phyloP scores from a whole-genome alignment of 2,797 vertebrate species.

The Anguilla obscura region DNA sequence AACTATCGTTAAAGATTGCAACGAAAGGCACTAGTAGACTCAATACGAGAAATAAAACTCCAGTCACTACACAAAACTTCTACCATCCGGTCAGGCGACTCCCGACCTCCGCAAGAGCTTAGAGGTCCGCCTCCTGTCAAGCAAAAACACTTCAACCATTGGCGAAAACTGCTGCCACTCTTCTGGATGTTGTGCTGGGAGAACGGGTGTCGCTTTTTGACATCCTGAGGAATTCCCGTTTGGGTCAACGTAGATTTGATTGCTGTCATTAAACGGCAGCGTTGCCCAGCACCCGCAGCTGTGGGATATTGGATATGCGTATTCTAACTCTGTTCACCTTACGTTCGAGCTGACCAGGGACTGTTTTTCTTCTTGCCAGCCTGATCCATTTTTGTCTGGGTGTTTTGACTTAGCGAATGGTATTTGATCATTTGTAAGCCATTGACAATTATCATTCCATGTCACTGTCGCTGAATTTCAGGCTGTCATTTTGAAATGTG shows the following conservation, averaged over 20 bases:
- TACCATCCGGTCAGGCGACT: slow-evolving; percentile 78
- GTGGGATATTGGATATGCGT: slow-evolving; percentile 9
- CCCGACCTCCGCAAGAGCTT: slow-evolving; percentile 55
- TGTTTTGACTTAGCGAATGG: not conserved
- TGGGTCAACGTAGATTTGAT: too few relatives aligned
- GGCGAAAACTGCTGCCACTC: slow-evolving; percentile 51
- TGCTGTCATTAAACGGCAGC: too few relatives aligned
- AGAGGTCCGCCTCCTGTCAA: slow-evolving; percentile 48
- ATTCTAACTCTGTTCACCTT: too few relatives aligned
- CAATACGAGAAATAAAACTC: slow-evolving; percentile 36
- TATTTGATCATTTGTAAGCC: not conserved
- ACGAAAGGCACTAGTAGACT: not conserved
- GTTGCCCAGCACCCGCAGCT: not conserved
- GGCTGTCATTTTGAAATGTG: too few relatives aligned
- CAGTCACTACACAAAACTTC: slow-evolving; percentile 61
- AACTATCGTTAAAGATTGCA: not conserved
- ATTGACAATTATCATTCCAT: not conserved
- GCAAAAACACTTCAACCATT: slow-evolving; percentile 41
- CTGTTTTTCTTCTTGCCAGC: not conserved
- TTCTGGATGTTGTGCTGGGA: not conserved
- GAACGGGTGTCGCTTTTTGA: too few relatives aligned
- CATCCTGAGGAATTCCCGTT: too few relatives aligned
- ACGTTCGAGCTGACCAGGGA: not conserved
- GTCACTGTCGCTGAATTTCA: not conserved
- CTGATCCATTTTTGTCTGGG: not conserved